Conservation (phyloP, 2,113 vertebrate genomes). For the Stegastes partitus region DNA sequence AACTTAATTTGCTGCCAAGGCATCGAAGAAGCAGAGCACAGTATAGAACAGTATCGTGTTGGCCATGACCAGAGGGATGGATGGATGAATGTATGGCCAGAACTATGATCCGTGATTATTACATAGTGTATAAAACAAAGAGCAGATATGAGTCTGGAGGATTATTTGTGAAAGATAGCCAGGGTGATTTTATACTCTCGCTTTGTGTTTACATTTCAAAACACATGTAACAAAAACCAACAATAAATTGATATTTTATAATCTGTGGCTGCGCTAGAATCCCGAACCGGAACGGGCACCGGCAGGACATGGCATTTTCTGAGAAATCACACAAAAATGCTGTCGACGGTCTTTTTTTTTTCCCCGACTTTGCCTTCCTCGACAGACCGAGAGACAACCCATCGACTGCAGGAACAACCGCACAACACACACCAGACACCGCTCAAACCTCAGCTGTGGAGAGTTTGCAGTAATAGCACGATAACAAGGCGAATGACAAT, state of each 20-base stretch:
- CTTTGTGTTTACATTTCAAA: slow-evolving; percentile 38
- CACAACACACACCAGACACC: slow-evolving; percentile 22
- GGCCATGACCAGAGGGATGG: slow-evolving; percentile 71
- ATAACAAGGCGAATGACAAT: slow-evolving; percentile 30
- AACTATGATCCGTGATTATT: slow-evolving; percentile 59
- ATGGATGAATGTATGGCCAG: slow-evolving; percentile 57
- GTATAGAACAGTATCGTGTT: slow-evolving; percentile 80
- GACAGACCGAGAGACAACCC: slow-evolving; percentile 28
- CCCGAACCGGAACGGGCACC: neutral
- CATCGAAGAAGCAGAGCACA: slow-evolving; percentile 81
- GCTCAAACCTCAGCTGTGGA: slow-evolving; percentile 41
- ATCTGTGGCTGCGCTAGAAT: neutral
- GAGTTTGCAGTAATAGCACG: slow-evolving; percentile 10
- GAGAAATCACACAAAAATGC: neutral
- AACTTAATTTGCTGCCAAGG: slow-evolving; percentile 85
- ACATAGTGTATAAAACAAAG: slow-evolving; percentile 38
- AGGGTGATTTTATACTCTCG: slow-evolving; percentile 10
- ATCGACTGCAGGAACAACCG: slow-evolving; percentile 6
- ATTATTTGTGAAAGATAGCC: slow-evolving; percentile 42
- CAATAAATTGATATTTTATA: neutral
- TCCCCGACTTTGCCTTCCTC: slow-evolving; percentile 17
- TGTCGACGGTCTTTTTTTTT: slow-evolving; percentile 20
- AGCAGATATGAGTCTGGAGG: slow-evolving; percentile 12
- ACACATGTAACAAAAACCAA: slow-evolving; percentile 10
- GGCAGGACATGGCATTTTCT: neutral